Percentiles rank a stretch among this genome's conserved stretches.
Evolutionary conservation across 2,888 invertebrate species (phyloP).

Genomic region (Phania funesta): DNA sequence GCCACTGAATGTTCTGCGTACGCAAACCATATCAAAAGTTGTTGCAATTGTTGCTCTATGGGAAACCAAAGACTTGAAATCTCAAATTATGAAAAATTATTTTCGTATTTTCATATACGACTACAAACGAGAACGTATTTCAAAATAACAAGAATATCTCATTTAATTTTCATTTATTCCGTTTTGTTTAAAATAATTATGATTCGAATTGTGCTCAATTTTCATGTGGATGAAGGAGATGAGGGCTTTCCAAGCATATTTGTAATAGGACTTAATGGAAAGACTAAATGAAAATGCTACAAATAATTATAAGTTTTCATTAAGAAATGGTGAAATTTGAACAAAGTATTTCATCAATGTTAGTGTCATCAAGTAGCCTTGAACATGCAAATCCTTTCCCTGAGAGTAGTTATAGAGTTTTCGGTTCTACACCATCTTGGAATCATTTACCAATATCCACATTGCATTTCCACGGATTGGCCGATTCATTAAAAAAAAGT

Average conservation of each 20-base stretch:
- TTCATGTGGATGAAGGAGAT: not conserved
- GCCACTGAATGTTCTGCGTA: not conserved
- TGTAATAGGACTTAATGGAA: not conserved
- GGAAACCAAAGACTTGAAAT: slow-evolving; percentile 29
- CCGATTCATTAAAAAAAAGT: no score
- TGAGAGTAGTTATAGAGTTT: no score
- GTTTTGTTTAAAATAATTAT: slow-evolving; percentile 27
- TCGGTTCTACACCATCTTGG: no score
- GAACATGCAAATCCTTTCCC: no score
- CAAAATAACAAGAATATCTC: not conserved
- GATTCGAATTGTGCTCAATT: not conserved
- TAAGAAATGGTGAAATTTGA: no score
- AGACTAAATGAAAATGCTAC: no score
- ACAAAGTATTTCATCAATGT: no score
- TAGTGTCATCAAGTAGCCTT: no score
- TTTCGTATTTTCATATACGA: not conserved
- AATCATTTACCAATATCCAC: no score
- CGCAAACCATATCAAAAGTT: slow-evolving; percentile 44
- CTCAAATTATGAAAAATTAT: slow-evolving; percentile 49
- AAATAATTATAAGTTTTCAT: no score
- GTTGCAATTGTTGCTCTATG: slow-evolving; percentile 45
- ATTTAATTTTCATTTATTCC: slow-evolving; percentile 9
- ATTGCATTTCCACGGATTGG: no score
- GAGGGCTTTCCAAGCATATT: not conserved
- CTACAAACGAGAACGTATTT: not conserved